Percentiles rank a stretch among this genome's conserved stretches.
Evolutionary conservation across 2,113 vertebrate species (phyloP).

Genomic region (Chauna torquata): DNA sequence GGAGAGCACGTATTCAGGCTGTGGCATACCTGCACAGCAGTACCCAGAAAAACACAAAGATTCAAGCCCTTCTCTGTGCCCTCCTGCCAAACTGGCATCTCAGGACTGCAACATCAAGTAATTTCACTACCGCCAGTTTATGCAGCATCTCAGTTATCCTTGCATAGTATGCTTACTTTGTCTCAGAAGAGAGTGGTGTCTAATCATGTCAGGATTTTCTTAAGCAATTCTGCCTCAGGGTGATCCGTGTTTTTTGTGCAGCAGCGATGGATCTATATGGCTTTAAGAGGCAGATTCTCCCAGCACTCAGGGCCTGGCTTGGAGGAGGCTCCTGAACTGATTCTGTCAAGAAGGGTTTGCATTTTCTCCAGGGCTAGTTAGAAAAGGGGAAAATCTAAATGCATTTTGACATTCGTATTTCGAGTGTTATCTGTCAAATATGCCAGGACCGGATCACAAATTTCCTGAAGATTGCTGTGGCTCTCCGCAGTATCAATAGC

Average conservation of each 20-base stretch:
- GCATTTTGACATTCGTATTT: slow-evolving; percentile 74
- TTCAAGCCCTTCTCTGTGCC: neutral
- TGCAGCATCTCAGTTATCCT: slow-evolving; percentile 45
- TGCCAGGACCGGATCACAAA: slow-evolving; percentile 43
- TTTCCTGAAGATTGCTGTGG: slow-evolving; percentile 34
- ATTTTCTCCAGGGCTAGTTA: slow-evolving; percentile 65
- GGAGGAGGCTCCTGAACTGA: slow-evolving; percentile 78
- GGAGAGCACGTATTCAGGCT: neutral
- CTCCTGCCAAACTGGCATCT: neutral
- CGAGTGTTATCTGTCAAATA: slow-evolving; percentile 69
- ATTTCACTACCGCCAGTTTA: slow-evolving; percentile 19
- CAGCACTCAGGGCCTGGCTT: slow-evolving; percentile 73
- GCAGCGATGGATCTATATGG: slow-evolving; percentile 54
- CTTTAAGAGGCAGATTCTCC: slow-evolving; percentile 69
- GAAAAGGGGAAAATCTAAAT: slow-evolving; percentile 70
- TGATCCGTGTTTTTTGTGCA: slow-evolving; percentile 22
- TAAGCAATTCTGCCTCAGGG: slow-evolving; percentile 56
- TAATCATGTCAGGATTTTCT: slow-evolving; percentile 67
- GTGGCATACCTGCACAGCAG: neutral
- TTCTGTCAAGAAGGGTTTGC: slow-evolving; percentile 83
- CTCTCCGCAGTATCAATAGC: slow-evolving; percentile 37
- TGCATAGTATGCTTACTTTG: slow-evolving; percentile 29
- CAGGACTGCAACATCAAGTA: neutral
- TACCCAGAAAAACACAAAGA: neutral
- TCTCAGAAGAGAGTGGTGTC: slow-evolving; percentile 37